Conservation (phyloP, 1,140 invertebrate genomes). For the Globodera rostochiensis region DNA sequence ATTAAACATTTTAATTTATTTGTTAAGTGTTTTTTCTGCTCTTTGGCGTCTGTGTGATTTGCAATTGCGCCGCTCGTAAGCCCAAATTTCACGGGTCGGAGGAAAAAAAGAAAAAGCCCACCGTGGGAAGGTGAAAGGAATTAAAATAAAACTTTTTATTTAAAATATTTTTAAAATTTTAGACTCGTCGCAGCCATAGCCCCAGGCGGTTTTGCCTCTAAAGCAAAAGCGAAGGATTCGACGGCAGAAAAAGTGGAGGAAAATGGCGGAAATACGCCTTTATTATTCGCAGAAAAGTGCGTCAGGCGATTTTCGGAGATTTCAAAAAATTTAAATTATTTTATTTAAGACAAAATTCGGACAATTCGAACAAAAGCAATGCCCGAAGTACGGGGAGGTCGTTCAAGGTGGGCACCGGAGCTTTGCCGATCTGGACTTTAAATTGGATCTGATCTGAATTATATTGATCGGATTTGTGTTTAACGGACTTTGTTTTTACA, state of each 20-base stretch:
- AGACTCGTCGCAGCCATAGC: constrained; percentile 14
- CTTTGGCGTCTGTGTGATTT: constrained; percentile 36
- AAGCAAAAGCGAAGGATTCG: constrained; percentile 14
- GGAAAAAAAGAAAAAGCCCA: constrained; percentile 27
- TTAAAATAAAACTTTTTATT: not conserved
- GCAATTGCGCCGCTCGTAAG: constrained; percentile 25
- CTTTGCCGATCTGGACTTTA: not conserved
- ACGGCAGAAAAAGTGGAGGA: constrained; percentile 1
- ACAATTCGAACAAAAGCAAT: not conserved
- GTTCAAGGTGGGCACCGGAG: not conserved
- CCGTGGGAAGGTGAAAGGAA: not conserved
- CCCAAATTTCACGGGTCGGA: constrained; percentile 30
- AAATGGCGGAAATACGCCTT: not conserved
- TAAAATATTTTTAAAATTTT: constrained; percentile 6
- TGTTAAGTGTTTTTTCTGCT: constrained; percentile 28
- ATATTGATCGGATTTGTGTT: too few relatives aligned
- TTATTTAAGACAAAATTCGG: not conserved
- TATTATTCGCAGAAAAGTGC: not conserved
- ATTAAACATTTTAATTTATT: not conserved
- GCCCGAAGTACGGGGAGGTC: not conserved
- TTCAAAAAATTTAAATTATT: too few relatives aligned
- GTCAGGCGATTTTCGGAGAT: too few relatives aligned
- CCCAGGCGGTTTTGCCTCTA: constrained; percentile 9
- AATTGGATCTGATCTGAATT: not conserved
- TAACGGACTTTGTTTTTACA: not conserved